A percentile compares a stretch with the other conserved stretches of the same genome.
Evolutionary conservation across 2,888 invertebrate genomes (phyloP).

Genomic region (Notodonta ziczac): DNA sequence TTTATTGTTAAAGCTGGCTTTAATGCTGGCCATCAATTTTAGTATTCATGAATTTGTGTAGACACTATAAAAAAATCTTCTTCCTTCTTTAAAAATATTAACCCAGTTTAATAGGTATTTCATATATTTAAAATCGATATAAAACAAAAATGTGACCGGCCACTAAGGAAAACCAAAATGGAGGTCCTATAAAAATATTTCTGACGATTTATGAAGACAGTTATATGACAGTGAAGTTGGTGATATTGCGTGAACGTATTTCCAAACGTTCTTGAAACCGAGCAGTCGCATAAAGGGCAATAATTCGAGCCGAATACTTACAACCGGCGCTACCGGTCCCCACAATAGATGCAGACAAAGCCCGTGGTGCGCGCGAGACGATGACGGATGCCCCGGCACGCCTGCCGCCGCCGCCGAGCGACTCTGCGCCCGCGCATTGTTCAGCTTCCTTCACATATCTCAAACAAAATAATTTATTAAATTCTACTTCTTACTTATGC

Average conservation of each 20-base stretch:
- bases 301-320: constrained; percentile 57
- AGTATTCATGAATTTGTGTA: too few species aligned
- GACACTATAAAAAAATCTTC: too few species aligned
- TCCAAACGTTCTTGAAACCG: constrained; percentile 25
- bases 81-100: too few species aligned
- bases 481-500: neutral
- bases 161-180: too few species aligned
- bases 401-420: constrained; percentile 12
- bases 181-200: too few species aligned
- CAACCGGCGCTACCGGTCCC: constrained; percentile 71
- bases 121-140: too few species aligned
- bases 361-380: constrained; percentile 53
- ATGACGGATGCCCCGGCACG: constrained; percentile 61
- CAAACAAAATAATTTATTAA: constrained; percentile 10
- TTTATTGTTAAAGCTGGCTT: too few species aligned
- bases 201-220: too few species aligned
- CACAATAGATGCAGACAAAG: constrained; percentile 64
- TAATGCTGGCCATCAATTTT: too few species aligned
- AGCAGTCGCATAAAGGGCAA: constrained; percentile 59
- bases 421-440: constrained; percentile 31
- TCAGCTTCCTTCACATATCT: constrained; percentile 11
- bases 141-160: too few species aligned
- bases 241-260: constrained; percentile 29
- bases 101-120: too few species aligned
- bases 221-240: too few species aligned